Conservation (phyloP, 2,797 vertebrate species). For the Centropyge bicolor region DNA sequence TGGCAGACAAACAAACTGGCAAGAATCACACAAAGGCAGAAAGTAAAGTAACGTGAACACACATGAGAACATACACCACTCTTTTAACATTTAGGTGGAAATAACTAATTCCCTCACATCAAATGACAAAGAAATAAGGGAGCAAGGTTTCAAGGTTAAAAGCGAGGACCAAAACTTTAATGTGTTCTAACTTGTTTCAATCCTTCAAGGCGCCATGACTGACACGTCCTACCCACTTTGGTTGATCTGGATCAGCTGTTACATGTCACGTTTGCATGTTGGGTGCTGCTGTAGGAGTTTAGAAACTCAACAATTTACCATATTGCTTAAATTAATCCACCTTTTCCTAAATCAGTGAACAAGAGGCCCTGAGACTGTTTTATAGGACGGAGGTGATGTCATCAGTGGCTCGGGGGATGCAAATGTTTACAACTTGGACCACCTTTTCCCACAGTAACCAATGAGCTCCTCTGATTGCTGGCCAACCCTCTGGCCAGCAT, state of each 20-base stretch:
- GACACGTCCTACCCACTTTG: not conserved
- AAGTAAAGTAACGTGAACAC: too few relatives aligned
- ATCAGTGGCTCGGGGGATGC: constrained; percentile 25
- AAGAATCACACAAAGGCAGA: too few relatives aligned
- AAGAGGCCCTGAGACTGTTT: not conserved
- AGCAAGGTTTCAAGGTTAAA: constrained; percentile 21
- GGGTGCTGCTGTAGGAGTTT: not conserved
- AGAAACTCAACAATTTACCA: not conserved
- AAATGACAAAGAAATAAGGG: constrained; percentile 18
- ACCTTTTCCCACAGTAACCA: constrained; percentile 32
- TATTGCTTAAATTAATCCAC: not conserved
- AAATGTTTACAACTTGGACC: constrained; percentile 53
- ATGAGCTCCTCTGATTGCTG: constrained; percentile 43
- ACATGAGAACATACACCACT: too few relatives aligned
- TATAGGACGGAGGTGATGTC: constrained; percentile 19
- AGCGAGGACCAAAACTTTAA: constrained; percentile 24
- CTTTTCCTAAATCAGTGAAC: not conserved
- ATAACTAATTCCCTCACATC: not conserved
- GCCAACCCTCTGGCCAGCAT: constrained; percentile 49
- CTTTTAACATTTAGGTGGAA: too few relatives aligned
- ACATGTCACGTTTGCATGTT: not conserved
- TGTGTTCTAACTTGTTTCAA: constrained; percentile 39
- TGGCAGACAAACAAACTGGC: too few relatives aligned
- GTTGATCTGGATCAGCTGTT: constrained; percentile 19
- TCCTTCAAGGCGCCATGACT: constrained; percentile 12